Percentiles rank a stretch among this genome's conserved stretches.
phyloP scores from a whole-genome alignment of 2,113 vertebrate species.

The Sinosuthora webbiana region DNA sequence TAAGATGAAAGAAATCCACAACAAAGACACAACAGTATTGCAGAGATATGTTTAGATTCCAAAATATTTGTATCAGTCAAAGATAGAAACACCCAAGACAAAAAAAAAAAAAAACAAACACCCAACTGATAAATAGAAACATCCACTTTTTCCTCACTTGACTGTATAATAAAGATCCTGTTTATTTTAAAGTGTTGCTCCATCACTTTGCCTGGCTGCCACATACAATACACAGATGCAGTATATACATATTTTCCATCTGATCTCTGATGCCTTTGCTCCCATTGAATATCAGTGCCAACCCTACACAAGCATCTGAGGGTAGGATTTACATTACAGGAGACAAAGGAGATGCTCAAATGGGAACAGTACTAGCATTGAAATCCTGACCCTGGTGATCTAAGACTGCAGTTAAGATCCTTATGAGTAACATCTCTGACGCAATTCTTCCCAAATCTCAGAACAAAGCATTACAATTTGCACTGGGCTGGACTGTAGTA shows the following conservation, averaged over 20 bases:
- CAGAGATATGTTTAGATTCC: slow-evolving; percentile 71
- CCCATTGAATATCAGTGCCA: background rate
- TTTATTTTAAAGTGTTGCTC: slow-evolving; percentile 43
- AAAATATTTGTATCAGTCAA: slow-evolving; percentile 76
- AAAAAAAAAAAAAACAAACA: slow-evolving; percentile 41
- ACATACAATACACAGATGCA: background rate
- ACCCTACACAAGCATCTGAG: background rate
- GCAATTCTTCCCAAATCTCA: background rate
- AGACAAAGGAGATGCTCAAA: background rate
- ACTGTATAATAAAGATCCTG: slow-evolving; percentile 32
- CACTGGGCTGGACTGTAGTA: background rate
- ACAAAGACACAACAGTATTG: slow-evolving; percentile 73
- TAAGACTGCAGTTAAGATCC: background rate
- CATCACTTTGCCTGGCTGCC: slow-evolving; percentile 11
- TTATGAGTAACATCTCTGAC: background rate
- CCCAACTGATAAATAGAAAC: slow-evolving; percentile 61
- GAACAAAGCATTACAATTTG: background rate
- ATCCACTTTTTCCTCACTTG: slow-evolving; percentile 40
- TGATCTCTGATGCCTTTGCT: background rate
- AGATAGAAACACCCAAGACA: slow-evolving; percentile 63
- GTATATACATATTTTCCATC: slow-evolving; percentile 32
- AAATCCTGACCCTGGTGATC: background rate
- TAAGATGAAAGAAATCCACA: slow-evolving; percentile 74
- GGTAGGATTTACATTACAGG: background rate
- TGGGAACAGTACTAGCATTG: background rate